A percentile compares a stretch with the other conserved stretches of the same genome.
These are phyloP conservation scores for Julus scandinavius DNA, from an alignment of 2,888 invertebrate species.

Conservation along the genomic window DNA sequence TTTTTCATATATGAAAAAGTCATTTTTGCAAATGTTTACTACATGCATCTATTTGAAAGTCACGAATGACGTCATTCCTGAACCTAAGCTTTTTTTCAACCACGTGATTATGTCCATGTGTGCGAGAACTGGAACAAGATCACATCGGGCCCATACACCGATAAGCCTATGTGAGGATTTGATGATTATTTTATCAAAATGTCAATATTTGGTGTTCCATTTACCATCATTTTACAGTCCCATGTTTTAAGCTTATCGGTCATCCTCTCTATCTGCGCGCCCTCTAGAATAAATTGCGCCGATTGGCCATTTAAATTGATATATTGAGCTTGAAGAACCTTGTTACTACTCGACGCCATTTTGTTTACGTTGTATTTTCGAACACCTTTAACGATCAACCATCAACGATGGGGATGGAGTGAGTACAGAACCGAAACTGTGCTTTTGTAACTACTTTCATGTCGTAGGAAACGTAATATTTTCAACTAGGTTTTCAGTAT, in stretches of 20 bases:
- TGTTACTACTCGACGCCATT: not conserved
- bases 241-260: not conserved
- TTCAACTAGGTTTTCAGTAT: too few relatives aligned
- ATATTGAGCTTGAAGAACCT: not conserved
- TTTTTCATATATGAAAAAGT: too few relatives aligned
- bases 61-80: too few relatives aligned
- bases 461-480: not conserved
- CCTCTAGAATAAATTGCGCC: not conserved
- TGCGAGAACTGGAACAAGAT: not conserved
- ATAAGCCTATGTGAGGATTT: not conserved
- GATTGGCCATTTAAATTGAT: not conserved
- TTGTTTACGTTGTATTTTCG: not conserved
- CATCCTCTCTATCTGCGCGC: not conserved
- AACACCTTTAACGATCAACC: not conserved
- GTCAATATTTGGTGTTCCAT: constrained; percentile 12
- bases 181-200: not conserved
- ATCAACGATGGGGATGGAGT: not conserved
- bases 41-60: too few relatives aligned
- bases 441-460: not conserved
- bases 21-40: too few relatives aligned
- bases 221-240: not conserved
- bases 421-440: not conserved
- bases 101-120: too few relatives aligned
- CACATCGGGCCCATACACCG: not conserved
- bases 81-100: too few relatives aligned